Evolutionary conservation across 2,113 vertebrate species (phyloP).

Genomic region (Notechis scutatus): DNA sequence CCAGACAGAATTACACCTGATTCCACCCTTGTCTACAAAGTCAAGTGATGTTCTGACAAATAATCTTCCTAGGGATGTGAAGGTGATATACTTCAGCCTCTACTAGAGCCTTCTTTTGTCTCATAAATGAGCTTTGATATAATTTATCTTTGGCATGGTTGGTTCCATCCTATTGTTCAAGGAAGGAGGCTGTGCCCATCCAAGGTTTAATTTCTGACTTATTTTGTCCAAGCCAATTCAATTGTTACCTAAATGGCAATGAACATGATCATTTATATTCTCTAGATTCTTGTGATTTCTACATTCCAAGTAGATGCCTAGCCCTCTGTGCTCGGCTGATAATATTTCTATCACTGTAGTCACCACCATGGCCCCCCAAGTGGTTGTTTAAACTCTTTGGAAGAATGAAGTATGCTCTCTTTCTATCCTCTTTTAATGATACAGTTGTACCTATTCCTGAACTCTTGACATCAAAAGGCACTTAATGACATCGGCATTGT

Average conservation of each 20-base stretch:
- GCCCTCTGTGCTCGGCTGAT: not conserved
- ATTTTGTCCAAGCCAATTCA: not conserved
- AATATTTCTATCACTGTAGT: not conserved
- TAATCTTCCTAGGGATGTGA: not conserved
- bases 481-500: constrained; percentile 53
- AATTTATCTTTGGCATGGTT: not conserved
- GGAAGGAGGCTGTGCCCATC: not conserved
- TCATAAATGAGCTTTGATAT: not conserved
- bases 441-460: constrained; percentile 43
- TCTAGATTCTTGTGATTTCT: not conserved
- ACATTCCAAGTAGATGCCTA: not conserved
- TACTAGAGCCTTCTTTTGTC: not conserved
- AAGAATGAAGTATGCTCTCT: constrained; percentile 35
- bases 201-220: not conserved
- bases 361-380: constrained; percentile 11
- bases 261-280: not conserved
- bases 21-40: not conserved
- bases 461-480: constrained; percentile 38
- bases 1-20: not conserved
- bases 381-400: constrained; percentile 24
- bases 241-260: not conserved
- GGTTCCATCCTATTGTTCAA: not conserved
- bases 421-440: constrained; percentile 44
- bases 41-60: not conserved
- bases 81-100: not conserved